Evolutionary conservation across 1,140 invertebrate genomes (phyloP).

Genomic region (Psilanteris sp.): DNA sequence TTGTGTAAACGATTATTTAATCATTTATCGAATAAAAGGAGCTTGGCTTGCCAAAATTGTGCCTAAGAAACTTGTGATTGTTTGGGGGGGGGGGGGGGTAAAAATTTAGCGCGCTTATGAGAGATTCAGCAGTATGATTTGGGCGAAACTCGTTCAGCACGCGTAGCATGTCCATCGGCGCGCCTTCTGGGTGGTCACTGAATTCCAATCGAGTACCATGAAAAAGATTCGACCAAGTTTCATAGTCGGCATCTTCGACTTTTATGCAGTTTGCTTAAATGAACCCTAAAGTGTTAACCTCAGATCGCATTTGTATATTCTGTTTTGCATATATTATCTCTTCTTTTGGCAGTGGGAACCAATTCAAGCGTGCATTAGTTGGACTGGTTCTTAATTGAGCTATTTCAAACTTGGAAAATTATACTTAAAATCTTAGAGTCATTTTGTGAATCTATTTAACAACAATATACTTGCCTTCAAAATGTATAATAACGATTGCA

Average conservation of each 20-base stretch:
- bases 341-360: background rate
- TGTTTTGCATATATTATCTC: slow-evolving; percentile 2
- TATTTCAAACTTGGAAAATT: too few species aligned
- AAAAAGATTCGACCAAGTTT: slow-evolving; percentile 47
- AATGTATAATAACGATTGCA: too few species aligned
- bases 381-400: slow-evolving; percentile 9
- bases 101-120: too few species aligned
- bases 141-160: slow-evolving; percentile 64
- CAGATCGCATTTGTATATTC: slow-evolving; percentile 10
- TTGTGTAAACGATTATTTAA: too few species aligned
- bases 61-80: too few species aligned
- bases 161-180: slow-evolving; percentile 65
- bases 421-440: too few species aligned
- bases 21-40: too few species aligned
- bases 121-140: slow-evolving; percentile 55
- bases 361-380: background rate
- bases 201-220: slow-evolving; percentile 66
- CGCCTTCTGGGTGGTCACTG: slow-evolving; percentile 67
- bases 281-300: slow-evolving; percentile 40
- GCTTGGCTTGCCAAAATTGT: too few species aligned
- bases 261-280: slow-evolving; percentile 28
- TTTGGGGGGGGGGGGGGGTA: too few species aligned
- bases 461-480: too few species aligned
- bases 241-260: slow-evolving; percentile 37
- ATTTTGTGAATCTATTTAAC: too few species aligned